Evolutionary conservation across 2,888 invertebrate species (phyloP).

Genomic region (Axea sp.): DNA sequence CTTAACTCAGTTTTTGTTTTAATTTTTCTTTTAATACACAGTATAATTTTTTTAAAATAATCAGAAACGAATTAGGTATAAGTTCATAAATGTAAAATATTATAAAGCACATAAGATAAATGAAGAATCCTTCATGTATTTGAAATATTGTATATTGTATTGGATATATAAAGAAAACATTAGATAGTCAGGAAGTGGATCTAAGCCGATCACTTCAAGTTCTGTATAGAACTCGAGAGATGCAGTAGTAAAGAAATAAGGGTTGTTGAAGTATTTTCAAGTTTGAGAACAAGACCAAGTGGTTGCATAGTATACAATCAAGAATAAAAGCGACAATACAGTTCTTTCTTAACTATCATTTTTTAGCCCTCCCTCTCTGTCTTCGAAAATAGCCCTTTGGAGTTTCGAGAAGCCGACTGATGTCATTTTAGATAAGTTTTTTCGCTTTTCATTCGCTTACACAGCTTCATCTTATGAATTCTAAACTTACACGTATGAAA

Average conservation of each 20-base stretch:
- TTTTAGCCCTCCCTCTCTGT: conserved; percentile 39
- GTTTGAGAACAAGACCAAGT: conserved; percentile 54
- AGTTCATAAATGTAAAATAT: no score
- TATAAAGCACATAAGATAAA: no score
- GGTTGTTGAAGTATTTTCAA: conserved; percentile 40
- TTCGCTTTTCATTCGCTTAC: conserved; percentile 67
- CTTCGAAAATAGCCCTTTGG: conserved; percentile 72
- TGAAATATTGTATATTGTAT: no score
- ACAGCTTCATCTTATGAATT: conserved; percentile 35
- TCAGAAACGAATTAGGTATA: no score
- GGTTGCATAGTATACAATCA: conserved; percentile 55
- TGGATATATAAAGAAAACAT: no score
- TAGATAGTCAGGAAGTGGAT: no score
- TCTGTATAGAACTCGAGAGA: conserved; percentile 45
- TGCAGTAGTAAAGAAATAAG: conserved; percentile 44
- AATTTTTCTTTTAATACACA: no score
- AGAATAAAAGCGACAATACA: conserved; percentile 68
- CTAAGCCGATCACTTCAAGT: conserved; percentile 16
- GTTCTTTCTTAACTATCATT: conserved; percentile 46
- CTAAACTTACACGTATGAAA: conserved; percentile 19
- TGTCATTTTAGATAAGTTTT: conserved; percentile 79
- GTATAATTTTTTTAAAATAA: no score
- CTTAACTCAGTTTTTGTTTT: no score
- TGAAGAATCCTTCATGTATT: no score
- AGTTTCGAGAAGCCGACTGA: conserved; percentile 70